phyloP scores from a whole-genome alignment of 2,797 vertebrate species.

The Pelochelys cantorii region DNA sequence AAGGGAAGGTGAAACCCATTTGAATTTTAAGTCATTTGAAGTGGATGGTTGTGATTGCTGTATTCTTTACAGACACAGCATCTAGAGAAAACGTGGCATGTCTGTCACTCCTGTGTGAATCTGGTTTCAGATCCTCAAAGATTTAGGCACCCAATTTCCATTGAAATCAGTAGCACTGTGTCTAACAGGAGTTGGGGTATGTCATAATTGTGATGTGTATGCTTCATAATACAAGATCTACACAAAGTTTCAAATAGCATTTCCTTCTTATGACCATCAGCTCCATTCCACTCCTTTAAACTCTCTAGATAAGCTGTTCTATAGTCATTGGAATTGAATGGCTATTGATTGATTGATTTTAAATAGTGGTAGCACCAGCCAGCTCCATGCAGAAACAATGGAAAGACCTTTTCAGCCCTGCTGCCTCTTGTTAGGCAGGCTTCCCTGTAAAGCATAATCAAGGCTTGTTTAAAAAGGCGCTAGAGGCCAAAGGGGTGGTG shows the following conservation, averaged over 20 bases:
- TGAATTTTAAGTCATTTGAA: background rate
- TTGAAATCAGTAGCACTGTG: background rate
- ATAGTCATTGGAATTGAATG: background rate
- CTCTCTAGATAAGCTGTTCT: background rate
- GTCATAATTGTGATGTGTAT: background rate
- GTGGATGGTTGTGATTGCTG: background rate
- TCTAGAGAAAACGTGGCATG: background rate
- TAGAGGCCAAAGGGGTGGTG: background rate
- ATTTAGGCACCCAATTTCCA: background rate
- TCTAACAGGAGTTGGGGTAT: background rate
- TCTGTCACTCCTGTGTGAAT: background rate
- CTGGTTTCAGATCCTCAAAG: background rate
- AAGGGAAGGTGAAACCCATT: background rate
- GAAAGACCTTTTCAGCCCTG: background rate
- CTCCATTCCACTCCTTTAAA: background rate
- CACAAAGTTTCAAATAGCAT: background rate
- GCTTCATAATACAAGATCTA: background rate
- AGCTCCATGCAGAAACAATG: background rate
- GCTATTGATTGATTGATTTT: background rate
- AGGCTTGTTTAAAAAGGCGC: background rate
- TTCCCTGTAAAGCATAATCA: background rate
- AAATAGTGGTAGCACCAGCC: constrained; percentile 2
- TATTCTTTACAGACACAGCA: background rate
- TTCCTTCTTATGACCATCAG: background rate
- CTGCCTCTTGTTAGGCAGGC: background rate